phyloP scores from a whole-genome alignment of 2,888 invertebrate species.

The Lithophane semibrunnea region DNA sequence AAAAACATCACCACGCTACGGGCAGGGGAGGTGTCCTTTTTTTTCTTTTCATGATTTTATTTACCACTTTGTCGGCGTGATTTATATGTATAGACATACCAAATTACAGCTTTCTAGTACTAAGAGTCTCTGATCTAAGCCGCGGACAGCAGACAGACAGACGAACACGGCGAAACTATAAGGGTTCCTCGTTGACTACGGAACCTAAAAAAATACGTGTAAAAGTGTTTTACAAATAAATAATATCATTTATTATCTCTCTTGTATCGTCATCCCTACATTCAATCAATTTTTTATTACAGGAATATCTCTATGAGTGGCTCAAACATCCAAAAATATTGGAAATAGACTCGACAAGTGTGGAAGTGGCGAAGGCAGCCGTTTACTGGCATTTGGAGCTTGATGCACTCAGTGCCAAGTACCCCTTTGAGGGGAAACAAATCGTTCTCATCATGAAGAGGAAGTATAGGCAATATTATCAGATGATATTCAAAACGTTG shows the following conservation, averaged over 20 bases:
- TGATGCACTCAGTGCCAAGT: conserved; percentile 77
- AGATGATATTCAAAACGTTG: conserved; percentile 87
- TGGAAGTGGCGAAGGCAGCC: conserved; percentile 87
- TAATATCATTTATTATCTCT: background rate
- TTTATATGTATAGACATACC: too few relatives aligned
- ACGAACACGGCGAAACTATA: too few relatives aligned
- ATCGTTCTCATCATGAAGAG: conserved; percentile 88
- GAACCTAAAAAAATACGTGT: too few relatives aligned
- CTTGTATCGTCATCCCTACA: background rate
- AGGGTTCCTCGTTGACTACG: too few relatives aligned
- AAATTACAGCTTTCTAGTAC: too few relatives aligned
- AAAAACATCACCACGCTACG: too few relatives aligned
- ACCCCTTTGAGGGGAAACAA: conserved; percentile 87
- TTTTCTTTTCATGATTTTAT: too few relatives aligned
- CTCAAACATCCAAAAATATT: conserved; percentile 86
- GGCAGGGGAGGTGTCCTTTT: too few relatives aligned
- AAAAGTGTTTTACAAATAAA: background rate
- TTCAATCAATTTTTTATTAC: conserved; percentile 20
- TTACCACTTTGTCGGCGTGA: too few relatives aligned
- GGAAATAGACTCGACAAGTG: conserved; percentile 85
- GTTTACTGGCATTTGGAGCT: conserved; percentile 85
- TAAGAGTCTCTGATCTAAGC: too few relatives aligned
- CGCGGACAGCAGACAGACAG: too few relatives aligned
- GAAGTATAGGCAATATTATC: conserved; percentile 87
- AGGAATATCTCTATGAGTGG: conserved; percentile 89